These are phyloP conservation scores for Gonioctena quinquepunctata DNA, from an alignment of 1,140 invertebrate species.

Conservation along the genomic window DNA sequence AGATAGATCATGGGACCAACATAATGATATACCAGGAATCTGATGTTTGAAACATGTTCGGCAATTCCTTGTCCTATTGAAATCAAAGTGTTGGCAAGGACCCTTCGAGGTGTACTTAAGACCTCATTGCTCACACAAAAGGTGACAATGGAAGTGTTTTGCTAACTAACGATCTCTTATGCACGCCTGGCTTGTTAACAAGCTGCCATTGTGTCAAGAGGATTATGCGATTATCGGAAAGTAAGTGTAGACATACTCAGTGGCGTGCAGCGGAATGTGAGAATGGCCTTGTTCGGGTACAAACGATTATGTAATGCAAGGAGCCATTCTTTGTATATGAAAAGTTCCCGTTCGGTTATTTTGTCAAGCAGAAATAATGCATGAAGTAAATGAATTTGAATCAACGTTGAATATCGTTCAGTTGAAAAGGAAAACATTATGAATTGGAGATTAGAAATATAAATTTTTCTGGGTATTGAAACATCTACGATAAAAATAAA, in stretches of 20 bases:
- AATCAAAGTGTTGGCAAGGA: constrained; percentile 6
- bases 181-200: constrained; percentile 45
- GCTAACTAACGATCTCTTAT: constrained; percentile 55
- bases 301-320: too few relatives aligned
- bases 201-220: constrained; percentile 40
- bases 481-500: too few relatives aligned
- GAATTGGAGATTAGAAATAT: too few relatives aligned
- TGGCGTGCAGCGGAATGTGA: neutral
- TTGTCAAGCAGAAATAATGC: too few relatives aligned
- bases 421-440: too few relatives aligned
- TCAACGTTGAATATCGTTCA: too few relatives aligned
- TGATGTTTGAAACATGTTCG: neutral
- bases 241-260: constrained; percentile 18
- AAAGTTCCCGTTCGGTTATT: too few relatives aligned
- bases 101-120: constrained; percentile 40
- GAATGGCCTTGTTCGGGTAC: too few relatives aligned
- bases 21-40: neutral
- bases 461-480: too few relatives aligned
- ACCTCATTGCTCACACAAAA: constrained; percentile 47
- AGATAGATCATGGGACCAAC: neutral
- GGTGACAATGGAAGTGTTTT: constrained; percentile 53
- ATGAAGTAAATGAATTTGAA: too few relatives aligned
- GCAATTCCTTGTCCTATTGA: neutral
- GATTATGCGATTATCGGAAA: constrained; percentile 46
- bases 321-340: too few relatives aligned